These are phyloP conservation scores for Pachymerium ferrugineum DNA, from an alignment of 2,888 invertebrate genomes.

Conservation along the genomic window DNA sequence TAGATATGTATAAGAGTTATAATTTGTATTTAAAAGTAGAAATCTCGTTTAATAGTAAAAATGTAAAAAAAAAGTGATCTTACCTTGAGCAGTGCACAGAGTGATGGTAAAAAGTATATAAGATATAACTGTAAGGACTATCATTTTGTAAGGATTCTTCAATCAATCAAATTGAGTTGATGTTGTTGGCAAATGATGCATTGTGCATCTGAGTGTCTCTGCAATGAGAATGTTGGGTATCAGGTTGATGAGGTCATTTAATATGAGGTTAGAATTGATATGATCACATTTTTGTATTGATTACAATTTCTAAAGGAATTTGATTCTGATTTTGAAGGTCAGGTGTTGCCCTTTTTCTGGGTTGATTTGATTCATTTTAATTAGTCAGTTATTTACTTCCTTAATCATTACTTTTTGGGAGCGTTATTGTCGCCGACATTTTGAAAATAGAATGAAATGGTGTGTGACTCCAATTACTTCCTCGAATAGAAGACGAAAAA, in stretches of 20 bases:
- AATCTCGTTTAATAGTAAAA: neutral
- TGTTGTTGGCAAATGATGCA: neutral
- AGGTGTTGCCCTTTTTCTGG: neutral
- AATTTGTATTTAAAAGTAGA: too few species aligned
- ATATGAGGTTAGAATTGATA: neutral
- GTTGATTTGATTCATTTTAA: neutral
- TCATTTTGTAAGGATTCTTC: too few species aligned
- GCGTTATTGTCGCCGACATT: too few species aligned
- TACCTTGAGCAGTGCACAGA: neutral
- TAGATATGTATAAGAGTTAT: too few species aligned
- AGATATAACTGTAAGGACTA: neutral
- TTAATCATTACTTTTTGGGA: neutral
- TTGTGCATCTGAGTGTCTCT: neutral
- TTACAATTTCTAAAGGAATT: neutral
- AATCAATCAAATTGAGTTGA: too few species aligned
- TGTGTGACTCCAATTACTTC: too few species aligned
- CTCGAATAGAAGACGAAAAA: neutral
- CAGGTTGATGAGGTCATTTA: slow-evolving; percentile 8
- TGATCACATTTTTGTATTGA: neutral
- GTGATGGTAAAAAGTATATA: neutral
- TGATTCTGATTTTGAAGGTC: neutral
- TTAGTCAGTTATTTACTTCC: neutral
- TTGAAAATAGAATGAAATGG: too few species aligned
- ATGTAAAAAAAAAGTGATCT: neutral
- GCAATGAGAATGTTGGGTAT: neutral